These are phyloP conservation scores for Hoplias malabaricus DNA, from an alignment of 2,113 vertebrate species.

Conservation along the genomic window DNA sequence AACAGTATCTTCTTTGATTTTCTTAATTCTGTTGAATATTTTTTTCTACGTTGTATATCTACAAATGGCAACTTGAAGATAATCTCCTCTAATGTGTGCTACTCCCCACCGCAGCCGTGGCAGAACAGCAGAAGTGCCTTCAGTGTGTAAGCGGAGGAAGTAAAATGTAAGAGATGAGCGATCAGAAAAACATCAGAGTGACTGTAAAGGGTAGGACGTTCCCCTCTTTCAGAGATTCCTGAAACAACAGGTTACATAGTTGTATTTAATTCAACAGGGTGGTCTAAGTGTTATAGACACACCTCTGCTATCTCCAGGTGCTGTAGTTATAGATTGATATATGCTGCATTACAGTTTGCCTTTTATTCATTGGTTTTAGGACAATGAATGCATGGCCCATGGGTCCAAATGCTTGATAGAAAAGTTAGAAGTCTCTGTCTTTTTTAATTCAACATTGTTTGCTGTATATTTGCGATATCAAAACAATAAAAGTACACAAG, in stretches of 20 bases:
- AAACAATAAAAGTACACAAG: constrained; percentile 24
- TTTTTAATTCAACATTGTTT: not conserved
- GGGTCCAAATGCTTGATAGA: not conserved
- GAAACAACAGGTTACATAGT: constrained; percentile 16
- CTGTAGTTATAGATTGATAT: not conserved
- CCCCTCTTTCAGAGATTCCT: not conserved
- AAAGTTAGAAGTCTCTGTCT: not conserved
- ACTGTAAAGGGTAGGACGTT: not conserved
- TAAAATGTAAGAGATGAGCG: not conserved
- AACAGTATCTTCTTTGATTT: not conserved
- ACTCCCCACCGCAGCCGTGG: constrained; percentile 3
- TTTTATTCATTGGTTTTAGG: not conserved
- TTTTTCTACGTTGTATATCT: not conserved
- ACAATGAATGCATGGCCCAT: not conserved
- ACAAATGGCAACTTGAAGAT: not conserved
- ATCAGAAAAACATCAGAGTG: not conserved
- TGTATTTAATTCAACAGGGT: constrained; percentile 7
- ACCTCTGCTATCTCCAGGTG: not conserved
- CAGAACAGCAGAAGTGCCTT: constrained; percentile 65
- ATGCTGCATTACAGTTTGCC: constrained; percentile 26
- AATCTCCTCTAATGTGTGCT: not conserved
- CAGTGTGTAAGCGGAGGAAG: constrained; percentile 30
- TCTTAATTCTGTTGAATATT: not conserved
- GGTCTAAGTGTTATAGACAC: not conserved
- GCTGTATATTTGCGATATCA: not conserved